A percentile compares a stretch with the other conserved stretches of the same genome.
Conservation (phyloP, 2,888 invertebrate genomes). For the Poecilobothrus nobilitatus region DNA sequence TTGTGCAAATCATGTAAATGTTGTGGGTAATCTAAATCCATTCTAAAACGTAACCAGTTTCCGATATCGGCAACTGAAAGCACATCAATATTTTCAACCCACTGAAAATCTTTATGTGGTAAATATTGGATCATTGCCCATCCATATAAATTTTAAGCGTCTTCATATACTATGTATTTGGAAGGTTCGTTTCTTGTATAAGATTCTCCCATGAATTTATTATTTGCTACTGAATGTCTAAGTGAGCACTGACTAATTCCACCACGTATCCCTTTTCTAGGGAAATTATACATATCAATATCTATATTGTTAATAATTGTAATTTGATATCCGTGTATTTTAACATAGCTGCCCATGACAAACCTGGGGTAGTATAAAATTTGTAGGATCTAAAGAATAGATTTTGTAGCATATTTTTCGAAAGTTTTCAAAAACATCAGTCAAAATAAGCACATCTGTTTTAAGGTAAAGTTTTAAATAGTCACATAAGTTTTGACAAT, state of each 20-base stretch:
- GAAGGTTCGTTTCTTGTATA: not conserved
- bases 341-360: conserved; percentile 29
- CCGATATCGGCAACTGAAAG: conserved; percentile 17
- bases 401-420: conserved; percentile 10
- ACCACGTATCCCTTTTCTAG: conserved; percentile 11
- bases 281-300: conserved; percentile 16
- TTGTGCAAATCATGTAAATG: conserved; percentile 26
- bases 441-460: conserved; percentile 33
- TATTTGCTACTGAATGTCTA: conserved; percentile 12
- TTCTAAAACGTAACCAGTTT: conserved; percentile 28
- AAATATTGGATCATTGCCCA: conserved; percentile 22
- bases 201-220: conserved; percentile 12
- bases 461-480: conserved; percentile 32
- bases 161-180: conserved; percentile 19
- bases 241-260: conserved; percentile 11
- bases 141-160: conserved; percentile 23
- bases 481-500: conserved; percentile 29
- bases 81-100: conserved; percentile 20
- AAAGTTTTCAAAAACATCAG: conserved; percentile 28
- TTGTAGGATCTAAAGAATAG: conserved; percentile 27
- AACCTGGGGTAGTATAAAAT: conserved; percentile 30
- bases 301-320: conserved; percentile 17
- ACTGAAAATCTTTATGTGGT: conserved; percentile 24
- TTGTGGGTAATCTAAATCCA: conserved; percentile 24
- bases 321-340: conserved; percentile 24